phyloP scores from a whole-genome alignment of 2,797 vertebrate species.

The Eulemur coronatus region DNA sequence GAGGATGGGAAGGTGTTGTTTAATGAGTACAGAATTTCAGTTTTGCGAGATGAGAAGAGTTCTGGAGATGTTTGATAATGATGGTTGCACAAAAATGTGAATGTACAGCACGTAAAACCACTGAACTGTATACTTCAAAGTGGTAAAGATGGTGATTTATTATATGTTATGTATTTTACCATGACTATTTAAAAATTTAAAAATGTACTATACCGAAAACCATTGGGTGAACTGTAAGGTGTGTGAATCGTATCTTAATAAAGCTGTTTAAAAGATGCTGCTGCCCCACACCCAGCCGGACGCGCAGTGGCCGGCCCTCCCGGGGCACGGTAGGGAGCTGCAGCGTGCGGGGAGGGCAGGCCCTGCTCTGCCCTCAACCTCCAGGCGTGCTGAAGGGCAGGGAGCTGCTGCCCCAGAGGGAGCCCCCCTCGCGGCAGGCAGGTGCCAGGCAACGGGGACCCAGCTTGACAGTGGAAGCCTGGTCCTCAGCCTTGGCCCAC shows the following conservation, averaged over 20 bases:
- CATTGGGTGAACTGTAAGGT: background rate
- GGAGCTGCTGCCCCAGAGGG: background rate
- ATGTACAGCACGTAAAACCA: accelerated
- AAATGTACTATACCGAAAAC: background rate
- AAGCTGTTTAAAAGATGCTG: background rate
- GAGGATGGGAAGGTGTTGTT: background rate
- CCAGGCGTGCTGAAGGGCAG: background rate
- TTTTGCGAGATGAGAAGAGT: background rate
- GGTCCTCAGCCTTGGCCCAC: background rate
- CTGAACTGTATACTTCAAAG: background rate
- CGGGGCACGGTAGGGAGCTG: background rate
- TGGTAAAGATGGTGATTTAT: background rate
- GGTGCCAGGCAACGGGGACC: background rate
- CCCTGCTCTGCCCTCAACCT: background rate
- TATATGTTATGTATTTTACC: background rate
- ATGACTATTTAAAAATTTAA: background rate
- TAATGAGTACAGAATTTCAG: background rate
- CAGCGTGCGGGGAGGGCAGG: no score
- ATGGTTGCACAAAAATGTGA: background rate
- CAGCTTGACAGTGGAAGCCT: background rate
- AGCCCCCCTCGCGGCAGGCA: no score
- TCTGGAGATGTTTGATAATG: no score
- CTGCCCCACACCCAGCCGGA: background rate
- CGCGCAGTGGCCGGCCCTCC: background rate
- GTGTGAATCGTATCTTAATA: background rate